These are phyloP conservation scores for Cochlearius cochlearius DNA, from an alignment of 2,113 vertebrate genomes.

Conservation along the genomic window DNA sequence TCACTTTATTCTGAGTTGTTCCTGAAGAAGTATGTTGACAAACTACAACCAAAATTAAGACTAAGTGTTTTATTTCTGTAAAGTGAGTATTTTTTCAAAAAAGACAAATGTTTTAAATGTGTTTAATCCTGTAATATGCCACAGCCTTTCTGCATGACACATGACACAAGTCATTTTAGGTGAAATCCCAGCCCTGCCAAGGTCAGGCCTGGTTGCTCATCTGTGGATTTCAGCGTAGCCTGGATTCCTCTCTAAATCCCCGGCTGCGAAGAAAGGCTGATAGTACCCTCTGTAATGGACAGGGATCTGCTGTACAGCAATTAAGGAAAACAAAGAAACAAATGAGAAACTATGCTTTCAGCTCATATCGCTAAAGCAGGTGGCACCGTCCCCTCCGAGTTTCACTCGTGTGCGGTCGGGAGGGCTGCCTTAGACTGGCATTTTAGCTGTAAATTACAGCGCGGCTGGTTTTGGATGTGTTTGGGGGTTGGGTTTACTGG, in stretches of 20 bases:
- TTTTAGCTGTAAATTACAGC: neutral
- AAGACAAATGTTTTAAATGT: neutral
- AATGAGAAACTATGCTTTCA: neutral
- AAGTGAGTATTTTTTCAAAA: neutral
- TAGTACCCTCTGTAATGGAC: neutral
- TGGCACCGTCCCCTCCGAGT: fast-evolving
- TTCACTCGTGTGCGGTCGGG: fast-evolving
- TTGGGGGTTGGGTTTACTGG: neutral
- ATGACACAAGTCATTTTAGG: neutral
- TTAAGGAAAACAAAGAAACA: neutral
- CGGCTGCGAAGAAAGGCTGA: neutral
- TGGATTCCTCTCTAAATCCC: neutral
- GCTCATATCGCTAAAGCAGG: neutral
- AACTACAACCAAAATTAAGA: neutral
- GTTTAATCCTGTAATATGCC: neutral
- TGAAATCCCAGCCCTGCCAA: neutral
- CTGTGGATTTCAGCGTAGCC: neutral
- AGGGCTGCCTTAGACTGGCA: neutral
- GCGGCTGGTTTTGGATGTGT: neutral
- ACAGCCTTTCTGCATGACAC: neutral
- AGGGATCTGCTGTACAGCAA: neutral
- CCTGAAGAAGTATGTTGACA: neutral
- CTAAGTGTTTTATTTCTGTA: neutral
- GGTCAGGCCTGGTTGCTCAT: neutral
- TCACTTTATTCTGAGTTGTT: neutral